Conservation (phyloP, 2,113 vertebrate genomes). For the Colossoma macropomum region DNA sequence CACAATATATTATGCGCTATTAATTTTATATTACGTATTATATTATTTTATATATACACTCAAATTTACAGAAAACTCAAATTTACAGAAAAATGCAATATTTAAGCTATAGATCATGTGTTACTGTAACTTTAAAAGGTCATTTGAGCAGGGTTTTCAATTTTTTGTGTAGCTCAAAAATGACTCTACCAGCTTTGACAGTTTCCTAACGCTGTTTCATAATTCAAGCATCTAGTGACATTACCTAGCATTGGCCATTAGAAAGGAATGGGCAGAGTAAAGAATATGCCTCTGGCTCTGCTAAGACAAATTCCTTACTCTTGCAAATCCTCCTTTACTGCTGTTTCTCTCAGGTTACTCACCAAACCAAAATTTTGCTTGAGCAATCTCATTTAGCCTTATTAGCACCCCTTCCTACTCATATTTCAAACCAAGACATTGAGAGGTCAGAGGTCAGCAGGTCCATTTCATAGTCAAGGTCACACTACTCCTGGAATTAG, state of each 20-base stretch:
- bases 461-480: not conserved
- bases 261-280: not conserved
- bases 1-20: too few relatives aligned
- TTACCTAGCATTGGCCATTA: not conserved
- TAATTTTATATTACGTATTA: too few relatives aligned
- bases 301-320: not conserved
- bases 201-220: too few relatives aligned
- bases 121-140: too few relatives aligned
- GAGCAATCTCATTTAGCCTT: not conserved
- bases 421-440: not conserved
- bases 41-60: too few relatives aligned
- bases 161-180: too few relatives aligned
- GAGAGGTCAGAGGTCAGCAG: conserved; percentile 15
- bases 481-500: not conserved
- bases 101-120: too few relatives aligned
- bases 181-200: too few relatives aligned
- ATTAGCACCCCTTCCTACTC: conserved; percentile 6
- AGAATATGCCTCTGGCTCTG: not conserved
- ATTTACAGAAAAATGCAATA: too few relatives aligned
- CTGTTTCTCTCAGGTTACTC: conserved; percentile 3
- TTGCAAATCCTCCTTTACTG: not conserved
- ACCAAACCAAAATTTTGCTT: not conserved
- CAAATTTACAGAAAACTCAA: too few relatives aligned
- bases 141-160: too few relatives aligned
- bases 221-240: too few relatives aligned